These are phyloP conservation scores for Platynereis dumerilii DNA, from an alignment of 2,888 invertebrate genomes.

Conservation along the genomic window DNA sequence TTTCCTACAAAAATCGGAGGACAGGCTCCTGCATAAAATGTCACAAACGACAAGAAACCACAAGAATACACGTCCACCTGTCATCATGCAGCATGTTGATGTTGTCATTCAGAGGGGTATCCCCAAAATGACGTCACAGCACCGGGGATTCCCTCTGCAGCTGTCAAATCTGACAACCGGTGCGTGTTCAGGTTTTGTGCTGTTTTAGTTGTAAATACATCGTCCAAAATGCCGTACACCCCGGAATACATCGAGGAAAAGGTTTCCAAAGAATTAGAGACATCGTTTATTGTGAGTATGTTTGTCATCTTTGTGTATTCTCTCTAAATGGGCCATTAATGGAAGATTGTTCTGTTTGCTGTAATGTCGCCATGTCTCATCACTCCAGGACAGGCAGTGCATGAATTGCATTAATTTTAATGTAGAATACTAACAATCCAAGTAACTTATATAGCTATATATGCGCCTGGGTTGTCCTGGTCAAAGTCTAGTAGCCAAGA, in stretches of 20 bases:
- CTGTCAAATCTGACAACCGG: too few species aligned
- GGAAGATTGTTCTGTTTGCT: too few species aligned
- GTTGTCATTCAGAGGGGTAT: neutral
- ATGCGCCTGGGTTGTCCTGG: too few species aligned
- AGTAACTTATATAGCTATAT: too few species aligned
- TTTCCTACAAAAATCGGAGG: neutral
- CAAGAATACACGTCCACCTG: neutral
- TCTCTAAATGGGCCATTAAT: too few species aligned
- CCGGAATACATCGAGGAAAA: slow-evolving; percentile 1
- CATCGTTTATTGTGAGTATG: slow-evolving; percentile 1
- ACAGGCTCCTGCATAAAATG: neutral
- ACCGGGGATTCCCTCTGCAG: neutral
- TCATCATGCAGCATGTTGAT: neutral
- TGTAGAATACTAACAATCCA: too few species aligned
- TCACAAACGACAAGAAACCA: neutral
- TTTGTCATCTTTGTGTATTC: neutral
- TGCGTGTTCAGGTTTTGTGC: too few species aligned
- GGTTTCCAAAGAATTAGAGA: neutral
- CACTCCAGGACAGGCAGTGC: too few species aligned
- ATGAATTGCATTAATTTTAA: too few species aligned
- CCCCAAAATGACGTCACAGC: slow-evolving; percentile 3
- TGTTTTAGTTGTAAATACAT: neutral
- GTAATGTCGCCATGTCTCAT: too few species aligned
- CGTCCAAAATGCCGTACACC: slow-evolving; percentile 6
- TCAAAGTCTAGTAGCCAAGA: too few species aligned